Evolutionary conservation across 2,797 vertebrate genomes (phyloP).

Genomic region (Enteromius afrohamiltoni): DNA sequence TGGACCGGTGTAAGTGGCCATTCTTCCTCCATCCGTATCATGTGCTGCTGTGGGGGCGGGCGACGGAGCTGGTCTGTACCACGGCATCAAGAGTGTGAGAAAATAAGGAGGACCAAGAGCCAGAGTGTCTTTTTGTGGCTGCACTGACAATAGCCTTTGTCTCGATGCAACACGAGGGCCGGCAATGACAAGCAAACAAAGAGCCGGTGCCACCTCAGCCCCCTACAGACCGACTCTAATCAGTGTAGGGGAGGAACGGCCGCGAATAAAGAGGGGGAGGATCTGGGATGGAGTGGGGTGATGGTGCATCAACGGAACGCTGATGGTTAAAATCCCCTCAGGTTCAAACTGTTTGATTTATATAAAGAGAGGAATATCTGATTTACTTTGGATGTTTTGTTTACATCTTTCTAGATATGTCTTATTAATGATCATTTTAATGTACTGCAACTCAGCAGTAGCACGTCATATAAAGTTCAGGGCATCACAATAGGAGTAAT

Average conservation of each 20-base stretch:
- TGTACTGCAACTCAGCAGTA: neutral
- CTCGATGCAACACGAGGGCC: slow-evolving; percentile 77
- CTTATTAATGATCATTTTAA: neutral
- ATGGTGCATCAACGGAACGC: neutral
- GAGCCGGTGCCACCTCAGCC: slow-evolving; percentile 73
- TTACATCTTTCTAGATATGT: neutral
- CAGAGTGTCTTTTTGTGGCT: slow-evolving; percentile 80
- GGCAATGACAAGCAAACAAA: slow-evolving; percentile 83
- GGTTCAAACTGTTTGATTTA: neutral
- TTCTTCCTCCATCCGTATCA: slow-evolving; percentile 59
- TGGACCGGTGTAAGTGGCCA: slow-evolving; percentile 39
- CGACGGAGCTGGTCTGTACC: slow-evolving; percentile 64
- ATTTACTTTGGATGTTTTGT: too few relatives aligned
- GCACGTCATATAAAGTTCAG: neutral
- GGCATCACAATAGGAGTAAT: neutral
- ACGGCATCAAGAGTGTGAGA: slow-evolving; percentile 76
- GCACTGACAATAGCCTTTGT: slow-evolving; percentile 82
- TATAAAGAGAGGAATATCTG: neutral
- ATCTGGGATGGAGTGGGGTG: slow-evolving; percentile 37
- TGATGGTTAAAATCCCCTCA: neutral
- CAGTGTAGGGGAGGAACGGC: slow-evolving; percentile 27
- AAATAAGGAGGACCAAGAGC: slow-evolving; percentile 66
- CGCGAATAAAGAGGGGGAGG: slow-evolving; percentile 52
- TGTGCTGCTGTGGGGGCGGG: slow-evolving; percentile 66
- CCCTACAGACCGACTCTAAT: slow-evolving; percentile 61